Conservation (phyloP, 1,140 invertebrate species). For the Euura lappo region DNA sequence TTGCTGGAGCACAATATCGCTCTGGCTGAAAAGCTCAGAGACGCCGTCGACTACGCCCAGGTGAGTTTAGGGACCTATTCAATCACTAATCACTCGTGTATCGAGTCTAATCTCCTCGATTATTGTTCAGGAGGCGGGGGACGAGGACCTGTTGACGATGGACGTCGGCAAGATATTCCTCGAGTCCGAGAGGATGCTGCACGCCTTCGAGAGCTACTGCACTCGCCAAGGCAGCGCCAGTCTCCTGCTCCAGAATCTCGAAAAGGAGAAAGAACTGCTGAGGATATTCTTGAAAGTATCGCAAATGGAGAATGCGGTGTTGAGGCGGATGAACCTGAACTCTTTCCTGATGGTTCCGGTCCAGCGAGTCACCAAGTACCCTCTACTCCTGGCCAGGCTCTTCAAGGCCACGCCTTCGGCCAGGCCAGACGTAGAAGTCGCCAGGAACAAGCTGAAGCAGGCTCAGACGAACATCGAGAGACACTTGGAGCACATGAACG, state of each 20-base stretch:
- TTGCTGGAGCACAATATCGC: conserved; percentile 87
- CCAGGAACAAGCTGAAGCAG: conserved; percentile 77
- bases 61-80: conserved; percentile 25
- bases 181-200: conserved; percentile 90
- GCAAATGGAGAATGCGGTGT: conserved; percentile 93
- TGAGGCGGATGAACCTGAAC: conserved; percentile 94
- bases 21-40: conserved; percentile 84
- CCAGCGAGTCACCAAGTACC: conserved; percentile 92
- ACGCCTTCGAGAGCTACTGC: conserved; percentile 94
- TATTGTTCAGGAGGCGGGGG: conserved; percentile 58
- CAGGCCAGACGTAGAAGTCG: conserved; percentile 69
- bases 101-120: too few relatives aligned
- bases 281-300: conserved; percentile 94
- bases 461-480: conserved; percentile 92
- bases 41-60: conserved; percentile 83
- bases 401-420: conserved; percentile 85
- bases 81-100: too few relatives aligned
- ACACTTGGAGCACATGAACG: conserved; percentile 94
- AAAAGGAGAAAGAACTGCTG: conserved; percentile 94
- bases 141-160: conserved; percentile 85
- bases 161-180: conserved; percentile 91
- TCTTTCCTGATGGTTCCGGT: conserved; percentile 96
- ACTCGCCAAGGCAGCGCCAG: conserved; percentile 90
- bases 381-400: conserved; percentile 85
- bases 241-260: conserved; percentile 85